Percentiles rank a stretch among this genome's conserved stretches.
Evolutionary conservation across 2,113 vertebrate species (phyloP).

Genomic region (Pelusios castaneus): DNA sequence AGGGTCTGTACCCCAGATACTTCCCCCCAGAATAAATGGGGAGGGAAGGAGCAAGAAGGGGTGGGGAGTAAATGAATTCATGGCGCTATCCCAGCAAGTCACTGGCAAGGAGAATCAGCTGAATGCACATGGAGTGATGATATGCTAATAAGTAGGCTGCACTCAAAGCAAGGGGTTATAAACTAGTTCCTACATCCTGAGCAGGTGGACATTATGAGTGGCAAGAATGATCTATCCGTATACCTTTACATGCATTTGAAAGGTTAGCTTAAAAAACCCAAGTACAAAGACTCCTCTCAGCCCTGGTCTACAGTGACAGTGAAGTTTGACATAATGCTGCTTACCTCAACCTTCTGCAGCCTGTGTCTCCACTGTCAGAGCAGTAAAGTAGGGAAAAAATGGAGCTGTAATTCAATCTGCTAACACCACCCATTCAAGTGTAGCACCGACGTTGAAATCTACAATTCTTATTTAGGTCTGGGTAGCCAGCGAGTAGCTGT

Average conservation of each 20-base stretch:
- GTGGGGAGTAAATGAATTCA: fast-evolving
- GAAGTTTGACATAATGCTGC: no score
- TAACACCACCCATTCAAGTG: no score
- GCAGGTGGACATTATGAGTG: background rate
- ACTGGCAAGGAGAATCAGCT: fast-evolving
- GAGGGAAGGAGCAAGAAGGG: background rate
- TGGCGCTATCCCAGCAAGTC: background rate
- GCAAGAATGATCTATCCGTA: background rate
- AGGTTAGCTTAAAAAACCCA: background rate
- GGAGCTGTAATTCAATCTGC: no score
- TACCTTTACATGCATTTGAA: background rate
- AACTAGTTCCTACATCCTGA: background rate
- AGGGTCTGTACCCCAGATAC: background rate
- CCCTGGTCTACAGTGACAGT: no score
- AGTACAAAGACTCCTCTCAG: background rate
- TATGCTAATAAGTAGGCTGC: background rate
- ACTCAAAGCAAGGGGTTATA: background rate
- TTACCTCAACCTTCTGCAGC: no score
- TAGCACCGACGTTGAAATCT: no score
- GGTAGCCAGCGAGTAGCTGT: no score
- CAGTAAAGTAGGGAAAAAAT: no score
- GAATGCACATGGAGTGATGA: background rate
- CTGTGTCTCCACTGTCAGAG: no score
- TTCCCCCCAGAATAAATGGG: background rate
- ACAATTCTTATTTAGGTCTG: no score